Conservation (phyloP, 2,113 vertebrate genomes). For the Zosterops hypoxanthus region DNA sequence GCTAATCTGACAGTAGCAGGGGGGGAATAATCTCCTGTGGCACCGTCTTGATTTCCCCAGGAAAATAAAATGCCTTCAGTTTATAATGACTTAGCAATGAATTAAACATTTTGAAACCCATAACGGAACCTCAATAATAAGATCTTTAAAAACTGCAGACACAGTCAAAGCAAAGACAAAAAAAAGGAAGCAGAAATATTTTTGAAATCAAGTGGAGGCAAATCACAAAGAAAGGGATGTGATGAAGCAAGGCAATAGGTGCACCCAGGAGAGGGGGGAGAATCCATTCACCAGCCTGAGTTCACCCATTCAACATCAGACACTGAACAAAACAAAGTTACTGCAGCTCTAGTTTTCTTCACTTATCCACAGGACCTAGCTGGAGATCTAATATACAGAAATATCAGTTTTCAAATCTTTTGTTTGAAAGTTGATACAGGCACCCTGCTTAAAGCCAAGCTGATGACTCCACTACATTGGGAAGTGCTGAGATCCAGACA, state of each 20-base stretch:
- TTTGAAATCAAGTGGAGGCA: neutral
- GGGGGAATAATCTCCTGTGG: conserved; percentile 13
- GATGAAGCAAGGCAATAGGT: neutral
- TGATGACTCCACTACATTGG: neutral
- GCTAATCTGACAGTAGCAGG: neutral
- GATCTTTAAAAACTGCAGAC: conserved; percentile 17
- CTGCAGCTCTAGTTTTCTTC: neutral
- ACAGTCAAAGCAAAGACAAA: neutral
- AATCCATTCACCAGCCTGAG: neutral
- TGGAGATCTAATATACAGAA: neutral
- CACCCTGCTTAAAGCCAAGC: neutral
- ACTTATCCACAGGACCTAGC: neutral
- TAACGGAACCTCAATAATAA: conserved; percentile 26
- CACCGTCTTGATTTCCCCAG: neutral
- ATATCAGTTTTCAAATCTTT: neutral
- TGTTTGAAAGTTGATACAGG: neutral
- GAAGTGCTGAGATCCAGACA: neutral
- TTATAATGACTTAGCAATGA: conserved; percentile 22
- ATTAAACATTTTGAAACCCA: conserved; percentile 31
- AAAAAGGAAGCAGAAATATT: neutral
- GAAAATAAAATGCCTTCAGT: conserved; percentile 49
- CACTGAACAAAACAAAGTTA: neutral
- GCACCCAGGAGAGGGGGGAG: neutral
- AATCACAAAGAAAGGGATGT: neutral
- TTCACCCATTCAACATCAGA: neutral